Evolutionary conservation across 1,140 invertebrate genomes (phyloP).

Genomic region (Pseudoatta argentina): DNA sequence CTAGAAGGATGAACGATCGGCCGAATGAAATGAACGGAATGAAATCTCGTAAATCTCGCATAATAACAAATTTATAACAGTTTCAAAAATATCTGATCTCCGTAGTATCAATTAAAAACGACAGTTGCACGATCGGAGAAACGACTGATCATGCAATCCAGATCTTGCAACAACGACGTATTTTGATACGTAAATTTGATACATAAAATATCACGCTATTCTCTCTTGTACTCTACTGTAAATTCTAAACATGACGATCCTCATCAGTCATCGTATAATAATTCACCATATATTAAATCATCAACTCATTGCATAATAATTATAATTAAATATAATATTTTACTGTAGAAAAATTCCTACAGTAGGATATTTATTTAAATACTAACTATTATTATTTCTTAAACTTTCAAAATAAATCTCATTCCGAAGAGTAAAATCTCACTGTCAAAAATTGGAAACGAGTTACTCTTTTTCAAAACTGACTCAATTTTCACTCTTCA

Average conservation of each 20-base stretch:
- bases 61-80: slow-evolving; percentile 81
- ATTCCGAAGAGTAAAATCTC: no score
- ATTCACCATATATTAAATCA: not conserved
- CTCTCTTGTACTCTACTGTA: not conserved
- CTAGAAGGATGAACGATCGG: slow-evolving; percentile 50
- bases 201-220: slow-evolving; percentile 19
- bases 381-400: not conserved
- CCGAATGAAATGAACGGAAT: not conserved
- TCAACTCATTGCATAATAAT: not conserved
- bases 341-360: not conserved
- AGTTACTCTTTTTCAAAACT: no score
- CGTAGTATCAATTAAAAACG: slow-evolving; percentile 81
- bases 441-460: no score
- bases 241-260: not conserved
- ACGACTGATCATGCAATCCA: slow-evolving; percentile 26
- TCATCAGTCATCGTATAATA: not conserved
- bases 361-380: not conserved
- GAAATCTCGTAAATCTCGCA: slow-evolving; percentile 80
- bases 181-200: slow-evolving; percentile 34
- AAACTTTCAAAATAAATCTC: no score
- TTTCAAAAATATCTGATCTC: slow-evolving; percentile 75
- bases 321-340: not conserved
- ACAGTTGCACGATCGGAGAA: slow-evolving; percentile 44
- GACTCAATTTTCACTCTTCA: no score
- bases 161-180: slow-evolving; percentile 39